phyloP scores from a whole-genome alignment of 2,797 vertebrate genomes.

The Rhinogobio ventralis region DNA sequence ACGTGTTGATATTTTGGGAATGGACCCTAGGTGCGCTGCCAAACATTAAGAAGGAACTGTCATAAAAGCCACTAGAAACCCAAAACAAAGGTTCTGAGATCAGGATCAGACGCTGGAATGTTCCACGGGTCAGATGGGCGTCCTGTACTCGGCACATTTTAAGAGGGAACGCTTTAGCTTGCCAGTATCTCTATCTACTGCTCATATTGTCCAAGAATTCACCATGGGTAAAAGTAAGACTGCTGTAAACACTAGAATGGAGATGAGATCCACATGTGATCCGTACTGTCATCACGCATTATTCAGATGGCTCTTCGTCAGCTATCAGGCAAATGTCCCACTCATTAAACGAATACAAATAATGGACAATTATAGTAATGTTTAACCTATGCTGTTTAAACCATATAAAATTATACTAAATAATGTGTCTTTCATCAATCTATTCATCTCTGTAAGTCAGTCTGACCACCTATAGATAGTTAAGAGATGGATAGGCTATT shows the following conservation, averaged over 20 bases:
- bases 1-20: constrained; percentile 81
- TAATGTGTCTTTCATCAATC: not conserved
- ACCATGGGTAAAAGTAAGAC: not conserved
- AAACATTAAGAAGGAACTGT: constrained; percentile 66
- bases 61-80: constrained; percentile 54
- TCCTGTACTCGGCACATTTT: not conserved
- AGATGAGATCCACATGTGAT: constrained; percentile 9
- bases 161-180: constrained; percentile 4
- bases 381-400: not conserved
- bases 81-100: constrained; percentile 55
- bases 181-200: constrained; percentile 4
- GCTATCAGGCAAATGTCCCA: not conserved
- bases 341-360: not conserved
- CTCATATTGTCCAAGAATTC: constrained; percentile 1
- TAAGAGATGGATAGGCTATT: not conserved
- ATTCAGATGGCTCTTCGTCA: not conserved
- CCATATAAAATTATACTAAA: not conserved
- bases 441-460: not conserved
- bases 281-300: not conserved
- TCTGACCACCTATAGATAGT: no score
- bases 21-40: constrained; percentile 67
- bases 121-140: constrained; percentile 1
- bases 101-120: constrained; percentile 2
- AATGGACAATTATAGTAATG: not conserved
- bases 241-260: constrained; percentile 5